Evolutionary conservation across 2,797 vertebrate species (phyloP).

Genomic region (Uromys caudimaculatus): DNA sequence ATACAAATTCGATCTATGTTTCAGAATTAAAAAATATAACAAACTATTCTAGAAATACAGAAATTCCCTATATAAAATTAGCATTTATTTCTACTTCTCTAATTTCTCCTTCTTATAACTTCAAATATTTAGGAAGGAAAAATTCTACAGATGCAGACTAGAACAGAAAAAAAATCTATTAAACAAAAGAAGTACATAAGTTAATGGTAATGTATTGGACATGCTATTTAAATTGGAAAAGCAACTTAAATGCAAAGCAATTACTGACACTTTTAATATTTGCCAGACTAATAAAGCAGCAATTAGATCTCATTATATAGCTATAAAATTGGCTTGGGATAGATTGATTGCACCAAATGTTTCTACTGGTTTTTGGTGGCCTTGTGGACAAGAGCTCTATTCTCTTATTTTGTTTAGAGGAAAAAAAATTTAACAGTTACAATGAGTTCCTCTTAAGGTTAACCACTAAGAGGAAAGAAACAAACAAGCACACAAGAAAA

Average conservation of each 20-base stretch:
- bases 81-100: constrained; percentile 46
- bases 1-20: not conserved
- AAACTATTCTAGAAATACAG: not conserved
- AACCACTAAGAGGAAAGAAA: constrained; percentile 65
- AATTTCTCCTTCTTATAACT: constrained; percentile 53
- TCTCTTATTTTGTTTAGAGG: constrained; percentile 75
- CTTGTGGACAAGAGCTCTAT: constrained; percentile 83
- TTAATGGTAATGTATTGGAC: constrained; percentile 86
- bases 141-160: constrained; percentile 71
- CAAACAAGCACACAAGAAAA: constrained; percentile 76
- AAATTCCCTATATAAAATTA: constrained; percentile 15
- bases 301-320: constrained; percentile 90
- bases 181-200: constrained; percentile 81
- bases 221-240: constrained; percentile 88
- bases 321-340: constrained; percentile 89
- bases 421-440: constrained; percentile 64
- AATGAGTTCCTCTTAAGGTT: constrained; percentile 76
- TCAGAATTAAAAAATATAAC: not conserved
- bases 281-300: constrained; percentile 89
- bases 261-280: constrained; percentile 90
- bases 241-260: constrained; percentile 87
- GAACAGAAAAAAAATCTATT: constrained; percentile 79
- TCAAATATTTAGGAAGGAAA: constrained; percentile 63
- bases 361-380: constrained; percentile 82
- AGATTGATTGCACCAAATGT: constrained; percentile 88